Percentiles rank a stretch among this genome's conserved stretches.
Evolutionary conservation across 1,140 invertebrate genomes (phyloP).

Genomic region (Myzus persicae): DNA sequence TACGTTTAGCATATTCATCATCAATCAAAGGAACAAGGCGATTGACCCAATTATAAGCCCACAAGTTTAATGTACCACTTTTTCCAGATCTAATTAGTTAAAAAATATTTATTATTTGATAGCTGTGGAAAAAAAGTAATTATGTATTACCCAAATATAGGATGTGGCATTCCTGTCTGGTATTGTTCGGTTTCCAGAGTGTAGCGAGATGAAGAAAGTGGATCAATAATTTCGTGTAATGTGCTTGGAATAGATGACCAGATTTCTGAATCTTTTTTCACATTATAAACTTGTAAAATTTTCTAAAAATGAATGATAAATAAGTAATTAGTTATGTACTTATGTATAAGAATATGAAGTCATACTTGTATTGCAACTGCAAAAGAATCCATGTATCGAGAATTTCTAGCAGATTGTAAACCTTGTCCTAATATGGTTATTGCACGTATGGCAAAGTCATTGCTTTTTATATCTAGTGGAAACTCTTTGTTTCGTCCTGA

Average conservation of each 20-base stretch:
- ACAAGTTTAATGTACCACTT: constrained; percentile 73
- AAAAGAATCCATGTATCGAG: constrained; percentile 75
- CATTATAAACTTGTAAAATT: constrained; percentile 62
- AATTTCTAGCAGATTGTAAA: constrained; percentile 78
- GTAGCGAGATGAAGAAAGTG: constrained; percentile 58
- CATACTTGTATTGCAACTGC: constrained; percentile 80
- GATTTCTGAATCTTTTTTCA: constrained; percentile 68
- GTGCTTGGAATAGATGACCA: constrained; percentile 59
- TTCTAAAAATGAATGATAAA: constrained; percentile 54
- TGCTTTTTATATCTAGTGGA: constrained; percentile 67
- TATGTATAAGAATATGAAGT: constrained; percentile 46
- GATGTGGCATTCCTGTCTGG: constrained; percentile 45
- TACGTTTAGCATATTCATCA: constrained; percentile 66
- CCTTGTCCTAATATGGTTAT: constrained; percentile 74
- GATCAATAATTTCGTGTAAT: constrained; percentile 61
- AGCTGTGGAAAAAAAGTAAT: background rate
- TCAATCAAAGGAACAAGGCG: constrained; percentile 70
- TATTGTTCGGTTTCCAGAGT: constrained; percentile 53
- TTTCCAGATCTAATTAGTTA: constrained; percentile 68
- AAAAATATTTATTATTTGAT: background rate
- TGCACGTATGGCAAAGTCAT: constrained; percentile 73
- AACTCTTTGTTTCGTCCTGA: constrained; percentile 52
- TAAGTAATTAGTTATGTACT: background rate
- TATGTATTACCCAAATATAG: constrained; percentile 48
- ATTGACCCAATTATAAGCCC: constrained; percentile 77